Conservation (phyloP, 2,888 invertebrate genomes). For the Catocala sponsa region DNA sequence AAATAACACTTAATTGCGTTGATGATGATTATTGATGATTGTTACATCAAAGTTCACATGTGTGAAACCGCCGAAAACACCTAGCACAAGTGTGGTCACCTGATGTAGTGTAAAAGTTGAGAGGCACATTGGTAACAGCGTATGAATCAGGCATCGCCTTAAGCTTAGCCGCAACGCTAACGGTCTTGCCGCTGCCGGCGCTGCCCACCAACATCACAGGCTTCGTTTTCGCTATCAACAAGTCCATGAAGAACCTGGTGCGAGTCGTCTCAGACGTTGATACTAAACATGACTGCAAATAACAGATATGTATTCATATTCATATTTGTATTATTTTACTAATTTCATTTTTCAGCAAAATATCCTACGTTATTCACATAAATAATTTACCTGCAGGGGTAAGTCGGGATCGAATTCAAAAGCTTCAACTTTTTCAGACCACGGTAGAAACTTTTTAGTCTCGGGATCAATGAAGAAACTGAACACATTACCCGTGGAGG, state of each 20-base stretch:
- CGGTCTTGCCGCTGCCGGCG: constrained; percentile 97
- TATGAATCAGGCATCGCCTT: constrained; percentile 92
- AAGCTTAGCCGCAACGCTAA: constrained; percentile 95
- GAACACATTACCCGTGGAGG: constrained; percentile 94
- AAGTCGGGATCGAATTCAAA: constrained; percentile 96
- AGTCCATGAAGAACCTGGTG: constrained; percentile 95
- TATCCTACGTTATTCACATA: too few species aligned
- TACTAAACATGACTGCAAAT: constrained; percentile 92
- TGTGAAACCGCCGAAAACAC: too few species aligned
- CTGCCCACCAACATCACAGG: constrained; percentile 97
- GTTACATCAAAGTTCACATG: too few species aligned
- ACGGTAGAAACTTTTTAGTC: constrained; percentile 94
- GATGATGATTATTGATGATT: too few species aligned
- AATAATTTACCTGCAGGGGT: constrained; percentile 97
- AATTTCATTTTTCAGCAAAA: too few species aligned
- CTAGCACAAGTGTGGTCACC: constrained; percentile 66
- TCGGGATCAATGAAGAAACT: constrained; percentile 96
- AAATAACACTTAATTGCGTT: too few species aligned
- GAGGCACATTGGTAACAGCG: constrained; percentile 95
- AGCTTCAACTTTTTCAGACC: constrained; percentile 93
- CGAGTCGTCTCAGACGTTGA: constrained; percentile 97
- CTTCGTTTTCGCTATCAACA: constrained; percentile 92
- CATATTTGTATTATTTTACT: too few species aligned
- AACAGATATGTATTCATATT: too few species aligned
- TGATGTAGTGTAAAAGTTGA: constrained; percentile 98